These are phyloP conservation scores for Agrotis ipsilon DNA, from an alignment of 2,888 invertebrate species.

Conservation along the genomic window DNA sequence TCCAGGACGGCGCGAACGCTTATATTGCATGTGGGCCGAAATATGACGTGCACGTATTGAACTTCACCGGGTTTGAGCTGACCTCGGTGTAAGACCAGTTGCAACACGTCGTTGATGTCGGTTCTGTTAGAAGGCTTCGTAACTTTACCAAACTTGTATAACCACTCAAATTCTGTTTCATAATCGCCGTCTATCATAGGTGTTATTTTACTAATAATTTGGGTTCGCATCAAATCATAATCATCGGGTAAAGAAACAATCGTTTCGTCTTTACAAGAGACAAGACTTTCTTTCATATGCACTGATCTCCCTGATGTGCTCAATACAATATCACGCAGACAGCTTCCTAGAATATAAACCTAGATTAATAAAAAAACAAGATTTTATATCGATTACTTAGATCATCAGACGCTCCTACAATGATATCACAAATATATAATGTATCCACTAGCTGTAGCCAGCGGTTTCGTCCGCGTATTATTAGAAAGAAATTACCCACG, in stretches of 20 bases:
- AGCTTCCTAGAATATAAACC: constrained; percentile 60
- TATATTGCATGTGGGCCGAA: constrained; percentile 84
- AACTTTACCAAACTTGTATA: constrained; percentile 76
- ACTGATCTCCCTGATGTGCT: constrained; percentile 56
- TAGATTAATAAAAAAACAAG: neutral
- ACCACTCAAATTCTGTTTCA: constrained; percentile 79
- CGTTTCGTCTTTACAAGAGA: constrained; percentile 42
- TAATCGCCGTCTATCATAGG: constrained; percentile 80
- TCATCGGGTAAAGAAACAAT: constrained; percentile 34
- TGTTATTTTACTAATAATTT: constrained; percentile 73
- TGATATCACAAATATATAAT: too few species aligned
- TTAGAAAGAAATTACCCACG: too few species aligned
- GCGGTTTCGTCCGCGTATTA: too few species aligned
- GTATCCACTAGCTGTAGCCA: too few species aligned
- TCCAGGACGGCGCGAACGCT: constrained; percentile 84
- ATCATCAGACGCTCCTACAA: neutral
- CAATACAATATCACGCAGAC: constrained; percentile 66
- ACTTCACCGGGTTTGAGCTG: constrained; percentile 88
- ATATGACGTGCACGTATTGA: constrained; percentile 87
- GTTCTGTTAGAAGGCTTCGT: constrained; percentile 61
- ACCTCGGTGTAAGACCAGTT: constrained; percentile 88
- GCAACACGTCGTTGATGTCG: constrained; percentile 81
- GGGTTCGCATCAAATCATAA: constrained; percentile 64
- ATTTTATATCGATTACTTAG: neutral
- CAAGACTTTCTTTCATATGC: constrained; percentile 59